Evolutionary conservation across 2,113 vertebrate species (phyloP), one percentile per base, ranked within the genome.

Genomic region (Xenopus borealis): DNA sequence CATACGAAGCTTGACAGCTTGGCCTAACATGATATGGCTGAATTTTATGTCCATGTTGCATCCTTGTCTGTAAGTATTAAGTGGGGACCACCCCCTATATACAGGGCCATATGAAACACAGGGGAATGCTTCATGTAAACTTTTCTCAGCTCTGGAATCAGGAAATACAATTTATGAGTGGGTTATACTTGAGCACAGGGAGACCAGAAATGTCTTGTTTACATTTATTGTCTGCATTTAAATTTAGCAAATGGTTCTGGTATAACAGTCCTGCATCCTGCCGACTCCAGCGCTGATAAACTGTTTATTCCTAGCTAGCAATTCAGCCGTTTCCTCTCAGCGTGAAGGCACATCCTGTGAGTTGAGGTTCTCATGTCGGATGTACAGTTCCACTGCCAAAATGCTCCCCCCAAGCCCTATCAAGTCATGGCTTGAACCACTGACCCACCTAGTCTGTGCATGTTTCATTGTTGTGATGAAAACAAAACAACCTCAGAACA

Each of bases 281-380:
- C 74, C 16, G 74, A 76, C 74, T 70, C 74, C 74, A 46, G 66
- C 46, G 57, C 74, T 70, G 67, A 76, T 76, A 76, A 76, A 76
- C 74, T 76, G 74, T 76, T 76, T 76, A 76, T 76, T 76, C 74
- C 74, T 76, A 64, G 74, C 33, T 76, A 61, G 74, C 74, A 76
- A 76, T 70, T 70, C 74, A 76, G 74, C 74, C 74, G 59, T 76
- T 76, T 76, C 74, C 74, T 76, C 74, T 57, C 74, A 76, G 74
- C 74, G 66, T 76, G 74, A 55, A 76, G 74, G 74, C 74, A 70
- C 67, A 76, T 76, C 74, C 74, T 76, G 74, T 76, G 67, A 66
- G 74, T 76, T 57, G 58, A 76, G 74, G 74, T 47, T 46, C 74
- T 70, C 74, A 66, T 69, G 69, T 76, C 66, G 74, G 59, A 76